Conservation (phyloP, 2,888 invertebrate species). For the Sipha maydis region DNA sequence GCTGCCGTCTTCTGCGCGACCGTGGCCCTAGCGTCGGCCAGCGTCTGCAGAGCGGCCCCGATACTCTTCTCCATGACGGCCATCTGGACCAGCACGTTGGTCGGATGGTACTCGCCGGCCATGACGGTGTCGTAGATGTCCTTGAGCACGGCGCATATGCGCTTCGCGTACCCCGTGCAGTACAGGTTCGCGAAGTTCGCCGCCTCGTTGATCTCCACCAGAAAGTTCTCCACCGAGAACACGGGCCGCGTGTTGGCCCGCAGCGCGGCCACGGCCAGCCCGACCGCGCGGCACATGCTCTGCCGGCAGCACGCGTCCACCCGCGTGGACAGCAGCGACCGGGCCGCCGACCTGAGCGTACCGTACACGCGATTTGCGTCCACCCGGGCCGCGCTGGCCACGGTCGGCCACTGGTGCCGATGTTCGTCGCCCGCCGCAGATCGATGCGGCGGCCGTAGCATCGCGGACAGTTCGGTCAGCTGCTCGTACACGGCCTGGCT, state of each 20-base stretch:
- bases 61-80: slow-evolving; percentile 57
- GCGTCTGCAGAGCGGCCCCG: slow-evolving; percentile 29
- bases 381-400: slow-evolving; percentile 4
- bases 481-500: slow-evolving; percentile 46
- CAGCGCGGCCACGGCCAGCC: slow-evolving; percentile 46
- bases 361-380: slow-evolving; percentile 43
- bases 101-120: slow-evolving; percentile 55
- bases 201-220: slow-evolving; percentile 52
- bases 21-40: slow-evolving; percentile 32
- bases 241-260: slow-evolving; percentile 47
- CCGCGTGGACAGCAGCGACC: slow-evolving; percentile 25
- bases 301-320: slow-evolving; percentile 58
- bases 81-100: slow-evolving; percentile 47
- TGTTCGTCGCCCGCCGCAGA: neutral
- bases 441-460: neutral
- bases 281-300: slow-evolving; percentile 47
- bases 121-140: slow-evolving; percentile 55
- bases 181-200: slow-evolving; percentile 57
- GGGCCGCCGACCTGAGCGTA: slow-evolving; percentile 48
- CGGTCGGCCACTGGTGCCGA: neutral
- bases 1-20: slow-evolving; percentile 24
- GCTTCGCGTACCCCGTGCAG: slow-evolving; percentile 46
- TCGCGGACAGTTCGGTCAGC: slow-evolving; percentile 19
- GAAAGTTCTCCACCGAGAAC: slow-evolving; percentile 51
- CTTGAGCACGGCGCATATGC: slow-evolving; percentile 53